Evolutionary conservation across 1,140 invertebrate genomes (phyloP), one percentile per base, ranked within the genome.

Genomic region (Brachionus manjavacas): DNA sequence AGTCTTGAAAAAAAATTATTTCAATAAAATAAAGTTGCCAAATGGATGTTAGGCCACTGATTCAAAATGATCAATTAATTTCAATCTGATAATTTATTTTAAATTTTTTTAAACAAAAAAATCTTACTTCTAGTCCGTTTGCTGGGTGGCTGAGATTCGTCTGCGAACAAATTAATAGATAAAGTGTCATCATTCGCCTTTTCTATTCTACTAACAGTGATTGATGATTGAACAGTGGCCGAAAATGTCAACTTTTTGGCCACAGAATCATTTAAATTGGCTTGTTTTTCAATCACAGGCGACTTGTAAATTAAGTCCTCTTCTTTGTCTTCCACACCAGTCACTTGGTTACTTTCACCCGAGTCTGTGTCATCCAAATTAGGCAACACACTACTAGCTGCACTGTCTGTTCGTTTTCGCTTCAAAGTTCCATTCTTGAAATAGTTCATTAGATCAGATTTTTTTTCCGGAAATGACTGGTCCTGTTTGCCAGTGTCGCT

Each of bases 71-170:
- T 31, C 25, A 68, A 68, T 68, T 14, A 68, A 68, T 31, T 31
- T 39, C 20, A 68, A 39, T 31, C 16, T 31, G n/a, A 68, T 46
- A 46, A 46, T 46, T 46, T 46, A 46, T 46, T 46, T 46, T 46
- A 3, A 68, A 31, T 68, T 0, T 31, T 68, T 31, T 68, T 31
- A 14, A 6, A 8, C 9, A 68, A 68, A 68, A 3, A 68, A 68
- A 16, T 68, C 66, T 39, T 72, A 72, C 68, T 72, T 72, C 68
- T 43, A 8, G 68, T 72, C 41, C 68, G 31, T 72, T 72, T 72
- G 39, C 31, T 39, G 2, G 68, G 68, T 72, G 25, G 11, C 41
- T 72, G 31, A 16, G 16, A 39, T 9, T 43, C 68, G 7, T 68
- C 66, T 31, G 31, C 39, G n/a, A 72, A 72, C 16, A 72, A 43